Evolutionary conservation across 2,888 invertebrate species (phyloP).

Genomic region (Coecobrya sp.): DNA sequence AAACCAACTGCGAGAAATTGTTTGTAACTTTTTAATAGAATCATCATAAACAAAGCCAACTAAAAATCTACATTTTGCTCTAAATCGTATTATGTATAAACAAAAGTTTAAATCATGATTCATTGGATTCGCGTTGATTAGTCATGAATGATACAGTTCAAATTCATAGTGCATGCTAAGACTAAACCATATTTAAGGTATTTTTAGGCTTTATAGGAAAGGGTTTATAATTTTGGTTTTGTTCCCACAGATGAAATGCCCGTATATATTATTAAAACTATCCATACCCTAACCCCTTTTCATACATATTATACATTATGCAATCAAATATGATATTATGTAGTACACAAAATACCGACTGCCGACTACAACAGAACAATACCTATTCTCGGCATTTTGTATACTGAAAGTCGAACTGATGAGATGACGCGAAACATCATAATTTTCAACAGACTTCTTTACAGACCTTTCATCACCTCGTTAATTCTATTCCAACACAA

Average conservation of each 20-base stretch:
- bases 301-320: slow-evolving; percentile 32
- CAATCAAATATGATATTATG: slow-evolving; percentile 1
- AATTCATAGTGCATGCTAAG: not conserved
- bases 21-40: no score
- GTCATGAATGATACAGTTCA: no score
- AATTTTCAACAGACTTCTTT: slow-evolving; percentile 58
- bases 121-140: no score
- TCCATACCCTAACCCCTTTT: slow-evolving; percentile 2
- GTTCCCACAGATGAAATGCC: slow-evolving; percentile 28
- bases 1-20: no score
- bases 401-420: not conserved
- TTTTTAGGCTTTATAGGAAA: not conserved
- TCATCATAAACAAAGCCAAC: no score
- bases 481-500: slow-evolving; percentile 71
- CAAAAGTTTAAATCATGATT: no score
- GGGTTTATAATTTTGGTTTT: not conserved
- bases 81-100: no score
- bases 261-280: not conserved
- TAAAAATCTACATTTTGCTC: no score
- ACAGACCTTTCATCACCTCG: slow-evolving; percentile 75
- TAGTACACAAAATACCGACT: no score
- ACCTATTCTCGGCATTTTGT: not conserved
- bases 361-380: not conserved
- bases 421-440: slow-evolving; percentile 70
- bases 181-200: not conserved